Base-by-base conservation (phyloP, 2,797 vertebrate species). In the Cygnus olor region DNA sequence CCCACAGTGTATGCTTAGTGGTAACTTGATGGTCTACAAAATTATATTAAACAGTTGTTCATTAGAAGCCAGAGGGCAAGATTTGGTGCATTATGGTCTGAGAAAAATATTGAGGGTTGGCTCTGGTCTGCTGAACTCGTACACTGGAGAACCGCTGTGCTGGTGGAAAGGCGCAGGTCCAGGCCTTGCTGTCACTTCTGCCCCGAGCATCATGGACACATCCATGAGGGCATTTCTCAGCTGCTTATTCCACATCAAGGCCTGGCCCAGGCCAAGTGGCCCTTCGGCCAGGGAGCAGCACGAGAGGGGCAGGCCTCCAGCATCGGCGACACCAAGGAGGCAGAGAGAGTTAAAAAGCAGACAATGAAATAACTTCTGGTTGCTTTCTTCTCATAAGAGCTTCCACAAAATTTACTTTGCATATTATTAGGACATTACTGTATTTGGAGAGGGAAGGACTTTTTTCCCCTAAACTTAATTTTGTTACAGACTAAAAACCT, bases 241-340 rank as follows among this genome's bases (percentile, higher is more conserved):
- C n/a, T 64, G 53, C 4, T 27, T 0, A 0, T 49, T 85, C 60
- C 60, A 53, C 34, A 21, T 6, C 10, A 79, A 92, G 6, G 13
- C 49, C 49, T 24, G 40, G 64, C 36, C 22, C 5, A 45, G 69
- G 36, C 76, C 32, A 49, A 45, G 49, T 0, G 0, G 25, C 11
- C 9, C 56, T n/a, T 54, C 2, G 3, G 53, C 3, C 17, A 28
- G 49, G 16, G 20, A 49, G 44, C 30, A 47, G 32, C 19, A 17
- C 10, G 7, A 24, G 2, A 60, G 20, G 14, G 24, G 30, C 32
- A 88, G 10, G 6, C 45, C 68, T 77, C 76, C 74, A 54, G 28
- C 0, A 0, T 64, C 45, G 54, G 30, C 6, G 22, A 34, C 0
- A 2, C 11, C 32, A 34, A 0, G 0, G 2, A 34, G 19, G 72